Evolutionary conservation across 1,140 invertebrate species (phyloP).

Genomic region (Drosophila micromelanica): DNA sequence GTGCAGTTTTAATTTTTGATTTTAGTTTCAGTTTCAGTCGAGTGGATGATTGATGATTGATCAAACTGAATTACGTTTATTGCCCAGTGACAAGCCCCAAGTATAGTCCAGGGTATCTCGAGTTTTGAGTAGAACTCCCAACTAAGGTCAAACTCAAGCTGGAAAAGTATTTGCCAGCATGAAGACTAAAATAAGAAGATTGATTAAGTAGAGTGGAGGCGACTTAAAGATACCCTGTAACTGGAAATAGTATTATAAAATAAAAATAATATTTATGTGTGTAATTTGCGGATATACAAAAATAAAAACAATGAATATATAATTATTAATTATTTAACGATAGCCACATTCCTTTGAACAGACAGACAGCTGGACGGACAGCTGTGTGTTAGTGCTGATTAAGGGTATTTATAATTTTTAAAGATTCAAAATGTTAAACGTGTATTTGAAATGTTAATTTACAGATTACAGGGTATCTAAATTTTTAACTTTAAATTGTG

Average conservation of each 20-base stretch:
- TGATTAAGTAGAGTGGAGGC: background rate
- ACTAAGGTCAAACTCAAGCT: slow-evolving; percentile 32
- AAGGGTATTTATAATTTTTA: no score
- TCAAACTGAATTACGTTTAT: slow-evolving; percentile 53
- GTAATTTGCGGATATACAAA: no score
- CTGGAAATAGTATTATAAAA: no score
- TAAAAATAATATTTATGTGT: no score
- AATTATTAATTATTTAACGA: no score
- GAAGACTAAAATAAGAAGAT: slow-evolving; percentile 22
- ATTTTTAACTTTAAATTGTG: slow-evolving; percentile 15
- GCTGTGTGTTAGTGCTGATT: no score
- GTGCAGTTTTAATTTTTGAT: slow-evolving; percentile 53
- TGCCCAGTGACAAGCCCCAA: slow-evolving; percentile 37
- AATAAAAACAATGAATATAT: no score
- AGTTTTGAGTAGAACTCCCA: slow-evolving; percentile 18
- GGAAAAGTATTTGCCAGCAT: slow-evolving; percentile 13
- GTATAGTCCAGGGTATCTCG: slow-evolving; percentile 2
- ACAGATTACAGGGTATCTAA: background rate
- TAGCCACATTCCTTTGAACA: no score
- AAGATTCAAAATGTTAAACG: no score
- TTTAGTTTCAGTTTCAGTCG: slow-evolving; percentile 13
- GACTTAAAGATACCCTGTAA: background rate
- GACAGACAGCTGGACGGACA: no score
- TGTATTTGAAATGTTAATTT: no score
- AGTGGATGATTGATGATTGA: slow-evolving; percentile 65